Conservation (phyloP, 2,888 invertebrate genomes). For the Cecidostiba fungosa region DNA sequence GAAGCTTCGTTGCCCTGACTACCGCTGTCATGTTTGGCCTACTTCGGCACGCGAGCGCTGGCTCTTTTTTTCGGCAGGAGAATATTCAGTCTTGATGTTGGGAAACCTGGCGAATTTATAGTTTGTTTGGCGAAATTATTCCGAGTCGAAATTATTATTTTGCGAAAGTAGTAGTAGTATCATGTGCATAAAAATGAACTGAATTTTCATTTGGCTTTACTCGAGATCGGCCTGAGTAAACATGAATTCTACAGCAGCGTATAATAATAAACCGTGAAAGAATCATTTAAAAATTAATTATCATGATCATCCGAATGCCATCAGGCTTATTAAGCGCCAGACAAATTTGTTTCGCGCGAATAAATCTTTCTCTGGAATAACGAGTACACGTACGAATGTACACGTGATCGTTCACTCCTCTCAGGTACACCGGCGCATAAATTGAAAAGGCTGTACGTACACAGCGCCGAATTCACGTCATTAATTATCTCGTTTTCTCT, state of each 20-base stretch:
- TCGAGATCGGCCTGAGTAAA: neutral
- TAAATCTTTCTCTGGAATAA: conserved; percentile 53
- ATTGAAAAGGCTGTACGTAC: conserved; percentile 39
- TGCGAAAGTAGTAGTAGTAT: too few relatives aligned
- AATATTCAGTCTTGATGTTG: conserved; percentile 46
- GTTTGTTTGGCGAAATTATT: neutral
- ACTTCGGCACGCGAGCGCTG: conserved; percentile 62
- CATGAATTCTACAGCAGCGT: neutral
- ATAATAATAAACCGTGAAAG: neutral
- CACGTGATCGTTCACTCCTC: conserved; percentile 49
- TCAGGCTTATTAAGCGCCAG: conserved; percentile 33
- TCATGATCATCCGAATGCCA: conserved; percentile 33
- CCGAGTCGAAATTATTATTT: too few relatives aligned
- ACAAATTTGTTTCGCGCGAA: conserved; percentile 48
- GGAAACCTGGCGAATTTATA: conserved; percentile 20
- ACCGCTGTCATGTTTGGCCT: conserved; percentile 65
- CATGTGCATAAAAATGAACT: too few relatives aligned
- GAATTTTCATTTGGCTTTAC: too few relatives aligned
- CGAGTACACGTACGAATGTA: neutral
- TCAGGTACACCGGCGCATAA: conserved; percentile 20
- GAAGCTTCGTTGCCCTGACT: conserved; percentile 54
- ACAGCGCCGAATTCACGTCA: conserved; percentile 17
- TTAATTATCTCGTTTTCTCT: conserved; percentile 45
- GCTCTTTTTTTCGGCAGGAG: conserved; percentile 37
- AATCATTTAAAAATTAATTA: conserved; percentile 52